A percentile compares a stretch with the other conserved stretches of the same genome.
Conservation (phyloP, 2,113 vertebrate species). For the Platysteira castanea region DNA sequence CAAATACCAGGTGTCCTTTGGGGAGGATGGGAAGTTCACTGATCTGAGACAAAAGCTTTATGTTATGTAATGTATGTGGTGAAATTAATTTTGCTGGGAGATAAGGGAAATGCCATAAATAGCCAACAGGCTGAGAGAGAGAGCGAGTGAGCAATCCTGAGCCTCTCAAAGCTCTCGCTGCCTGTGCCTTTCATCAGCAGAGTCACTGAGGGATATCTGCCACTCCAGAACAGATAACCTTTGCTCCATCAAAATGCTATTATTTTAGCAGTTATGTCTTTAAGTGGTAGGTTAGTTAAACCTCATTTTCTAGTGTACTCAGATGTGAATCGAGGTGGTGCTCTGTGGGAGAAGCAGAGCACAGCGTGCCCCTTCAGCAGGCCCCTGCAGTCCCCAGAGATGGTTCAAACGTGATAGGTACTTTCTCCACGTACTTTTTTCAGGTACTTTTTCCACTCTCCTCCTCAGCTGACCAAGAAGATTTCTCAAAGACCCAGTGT, state of each 20-base stretch:
- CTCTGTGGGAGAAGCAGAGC: not conserved
- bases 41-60: not conserved
- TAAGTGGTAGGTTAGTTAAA: not conserved
- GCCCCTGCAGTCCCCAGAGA: not conserved
- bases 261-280: conserved; percentile 1
- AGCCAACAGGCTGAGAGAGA: not conserved
- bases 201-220: not conserved
- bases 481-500: not conserved
- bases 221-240: not conserved
- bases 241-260: not conserved
- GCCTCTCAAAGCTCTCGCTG: not conserved
- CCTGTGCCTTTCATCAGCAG: not conserved
- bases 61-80: not conserved
- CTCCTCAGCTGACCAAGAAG: not conserved
- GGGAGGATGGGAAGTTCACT: not conserved
- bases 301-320: not conserved
- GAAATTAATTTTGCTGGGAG: not conserved
- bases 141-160: rapidly evolving
- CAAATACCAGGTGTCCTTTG: not conserved
- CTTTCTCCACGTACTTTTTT: not conserved
- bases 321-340: not conserved
- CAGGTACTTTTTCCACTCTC: not conserved
- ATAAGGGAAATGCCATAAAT: not conserved
- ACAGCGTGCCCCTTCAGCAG: not conserved
- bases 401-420: rapidly evolving